Evolutionary conservation across 2,113 vertebrate species (phyloP).

Genomic region (Oryzias curvinotus): DNA sequence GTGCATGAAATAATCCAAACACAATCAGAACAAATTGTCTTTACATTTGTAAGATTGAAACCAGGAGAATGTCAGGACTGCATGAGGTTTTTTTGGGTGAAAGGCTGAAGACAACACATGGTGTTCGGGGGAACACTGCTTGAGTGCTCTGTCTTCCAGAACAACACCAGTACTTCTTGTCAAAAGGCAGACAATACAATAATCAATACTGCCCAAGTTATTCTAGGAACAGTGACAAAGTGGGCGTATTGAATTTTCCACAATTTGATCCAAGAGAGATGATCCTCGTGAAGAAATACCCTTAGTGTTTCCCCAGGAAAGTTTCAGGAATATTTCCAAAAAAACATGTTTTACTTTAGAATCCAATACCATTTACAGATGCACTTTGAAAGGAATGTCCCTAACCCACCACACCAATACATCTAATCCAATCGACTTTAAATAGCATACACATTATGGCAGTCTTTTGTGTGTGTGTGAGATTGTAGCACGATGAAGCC

Average conservation of each 20-base stretch:
- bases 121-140: slow-evolving; percentile 35
- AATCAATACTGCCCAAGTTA: slow-evolving; percentile 66
- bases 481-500: slow-evolving; percentile 24
- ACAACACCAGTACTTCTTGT: slow-evolving; percentile 30
- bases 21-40: slow-evolving; percentile 6
- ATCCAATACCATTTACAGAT: slow-evolving; percentile 1
- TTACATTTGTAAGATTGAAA: slow-evolving; percentile 32
- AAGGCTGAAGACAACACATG: slow-evolving; percentile 16
- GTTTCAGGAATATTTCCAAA: slow-evolving; percentile 14
- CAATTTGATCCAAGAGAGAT: slow-evolving; percentile 49
- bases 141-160: slow-evolving; percentile 52
- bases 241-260: slow-evolving; percentile 62
- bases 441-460: slow-evolving; percentile 24
- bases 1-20: background rate
- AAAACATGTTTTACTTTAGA: background rate
- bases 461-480: slow-evolving; percentile 22
- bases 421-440: slow-evolving; percentile 20
- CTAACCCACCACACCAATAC: slow-evolving; percentile 21
- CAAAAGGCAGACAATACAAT: slow-evolving; percentile 45
- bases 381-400: slow-evolving; percentile 13
- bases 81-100: slow-evolving; percentile 15
- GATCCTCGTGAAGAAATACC: slow-evolving; percentile 26
- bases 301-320: slow-evolving; percentile 33
- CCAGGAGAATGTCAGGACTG: slow-evolving; percentile 2
- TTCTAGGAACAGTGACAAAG: slow-evolving; percentile 64